phyloP scores from a whole-genome alignment of 1,140 invertebrate species.

The Saxidomus purpurata region DNA sequence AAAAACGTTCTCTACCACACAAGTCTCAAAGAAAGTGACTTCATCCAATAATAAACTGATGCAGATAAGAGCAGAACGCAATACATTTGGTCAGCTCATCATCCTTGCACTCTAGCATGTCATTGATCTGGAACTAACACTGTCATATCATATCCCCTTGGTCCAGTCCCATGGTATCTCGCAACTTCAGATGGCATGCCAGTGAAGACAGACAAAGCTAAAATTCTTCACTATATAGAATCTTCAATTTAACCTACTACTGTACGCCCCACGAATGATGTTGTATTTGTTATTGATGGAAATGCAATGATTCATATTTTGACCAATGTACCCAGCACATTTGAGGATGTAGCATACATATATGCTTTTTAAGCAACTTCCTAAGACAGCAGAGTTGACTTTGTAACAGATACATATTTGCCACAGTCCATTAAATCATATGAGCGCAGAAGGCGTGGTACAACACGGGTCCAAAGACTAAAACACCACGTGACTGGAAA shows the following conservation, averaged over 20 bases:
- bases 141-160: conserved; percentile 40
- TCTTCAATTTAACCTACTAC: not conserved
- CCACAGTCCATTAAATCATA: not conserved
- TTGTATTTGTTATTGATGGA: not conserved
- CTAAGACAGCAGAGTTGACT: not conserved
- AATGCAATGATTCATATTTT: not conserved
- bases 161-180: conserved; percentile 49
- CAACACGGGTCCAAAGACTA: not conserved
- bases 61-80: conserved; percentile 35
- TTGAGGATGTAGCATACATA: conserved; percentile 1
- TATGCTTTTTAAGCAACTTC: not conserved
- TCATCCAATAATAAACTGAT: not conserved
- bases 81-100: conserved; percentile 52
- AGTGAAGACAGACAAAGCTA: conserved; percentile 54
- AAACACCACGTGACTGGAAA: not conserved
- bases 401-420: conserved; percentile 16
- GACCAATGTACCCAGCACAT: not conserved
- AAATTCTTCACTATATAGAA: conserved; percentile 43
- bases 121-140: conserved; percentile 5
- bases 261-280: not conserved
- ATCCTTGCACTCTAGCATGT: conserved; percentile 35
- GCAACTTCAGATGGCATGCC: conserved; percentile 61
- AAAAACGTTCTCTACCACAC: not conserved
- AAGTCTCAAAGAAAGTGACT: not conserved
- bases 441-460: not conserved